Base-by-base conservation (phyloP, 2,113 vertebrate genomes). In the Proterorhinus semilunaris region DNA sequence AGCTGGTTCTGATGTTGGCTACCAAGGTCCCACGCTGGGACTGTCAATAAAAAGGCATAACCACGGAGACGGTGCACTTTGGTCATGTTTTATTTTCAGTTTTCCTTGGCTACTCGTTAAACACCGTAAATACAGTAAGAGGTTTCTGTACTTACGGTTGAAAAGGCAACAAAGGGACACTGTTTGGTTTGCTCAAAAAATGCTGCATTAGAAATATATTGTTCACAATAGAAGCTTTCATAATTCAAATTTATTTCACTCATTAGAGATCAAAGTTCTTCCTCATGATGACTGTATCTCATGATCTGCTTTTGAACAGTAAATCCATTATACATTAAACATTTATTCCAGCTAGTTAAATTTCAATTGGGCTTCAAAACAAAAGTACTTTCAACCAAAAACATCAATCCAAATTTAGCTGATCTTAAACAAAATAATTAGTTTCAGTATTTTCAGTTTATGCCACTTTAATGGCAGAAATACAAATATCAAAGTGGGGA, bases 31-130 rank as follows among this genome's bases (percentile, higher is more conserved):
- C 83, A 81, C 86, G 73, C 82, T 92, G 93, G 93, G 88, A 89
- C 66, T 90, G 75, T 88, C 36, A 97, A 96, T 96, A 97, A 96
- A 97, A 91, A 73, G 89, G 90, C 83, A 93, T 92, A 92, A 92
- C 92, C 90, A 91, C 93, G 93, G 92, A 91, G 83, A 91, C 89
- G 80, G 3, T 69, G 15, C 53, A 45, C 6, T 68, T 69, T 78
- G 63, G 76, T 68, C 5, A 2, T 83, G 55, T 84, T 75, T 83
- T 89, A 1, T 36, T 36, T 36, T 36, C 27, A 36, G 27, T 36
- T 36, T 36, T 36, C 27, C 2, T 36, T 36, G 27, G 27, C 27
- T 36, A 36, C 27, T 36, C 27, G 27, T 36, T 36, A 36, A 36
- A 36, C 27, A 36, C 27, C 2, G 27, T 36, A 4, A 4, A 36